Evolutionary conservation across 2,888 invertebrate species (phyloP).

Genomic region (Sphinx pinastri): DNA sequence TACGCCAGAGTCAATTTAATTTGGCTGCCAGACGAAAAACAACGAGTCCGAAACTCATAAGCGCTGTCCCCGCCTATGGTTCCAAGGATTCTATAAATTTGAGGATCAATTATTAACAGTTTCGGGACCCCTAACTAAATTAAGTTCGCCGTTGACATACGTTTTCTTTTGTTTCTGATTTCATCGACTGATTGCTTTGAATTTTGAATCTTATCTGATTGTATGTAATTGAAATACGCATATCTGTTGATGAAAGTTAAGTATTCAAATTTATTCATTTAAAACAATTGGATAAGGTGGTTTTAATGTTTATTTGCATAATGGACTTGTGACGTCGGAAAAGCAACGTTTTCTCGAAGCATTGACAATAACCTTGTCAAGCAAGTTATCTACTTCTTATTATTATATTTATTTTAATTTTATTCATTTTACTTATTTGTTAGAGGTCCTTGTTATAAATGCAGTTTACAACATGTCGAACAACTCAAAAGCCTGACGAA

Average conservation of each 20-base stretch:
- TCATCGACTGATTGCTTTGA: constrained; percentile 8
- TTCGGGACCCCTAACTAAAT: constrained; percentile 49
- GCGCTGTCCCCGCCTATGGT: constrained; percentile 71
- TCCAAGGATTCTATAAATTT: constrained; percentile 65
- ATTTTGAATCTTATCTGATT: constrained; percentile 17
- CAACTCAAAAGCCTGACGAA: too few species aligned
- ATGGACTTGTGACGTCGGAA: neutral
- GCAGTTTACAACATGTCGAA: too few species aligned
- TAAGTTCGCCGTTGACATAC: constrained; percentile 58
- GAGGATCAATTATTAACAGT: constrained; percentile 59
- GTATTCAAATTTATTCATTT: constrained; percentile 7
- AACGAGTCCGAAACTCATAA: constrained; percentile 63
- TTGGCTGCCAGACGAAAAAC: constrained; percentile 75
- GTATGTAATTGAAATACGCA: constrained; percentile 12
- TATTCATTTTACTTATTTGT: too few species aligned
- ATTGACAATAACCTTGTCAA: neutral
- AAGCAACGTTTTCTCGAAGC: neutral
- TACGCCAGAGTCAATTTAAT: constrained; percentile 70
- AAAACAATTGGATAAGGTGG: neutral
- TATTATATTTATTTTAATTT: too few species aligned
- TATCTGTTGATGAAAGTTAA: constrained; percentile 1
- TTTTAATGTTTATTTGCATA: neutral
- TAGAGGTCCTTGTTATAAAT: too few species aligned
- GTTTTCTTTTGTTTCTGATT: constrained; percentile 34
- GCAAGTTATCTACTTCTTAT: too few species aligned